Evolutionary conservation across 2,113 vertebrate genomes (phyloP).

Genomic region (Gymnocephalus cernua): DNA sequence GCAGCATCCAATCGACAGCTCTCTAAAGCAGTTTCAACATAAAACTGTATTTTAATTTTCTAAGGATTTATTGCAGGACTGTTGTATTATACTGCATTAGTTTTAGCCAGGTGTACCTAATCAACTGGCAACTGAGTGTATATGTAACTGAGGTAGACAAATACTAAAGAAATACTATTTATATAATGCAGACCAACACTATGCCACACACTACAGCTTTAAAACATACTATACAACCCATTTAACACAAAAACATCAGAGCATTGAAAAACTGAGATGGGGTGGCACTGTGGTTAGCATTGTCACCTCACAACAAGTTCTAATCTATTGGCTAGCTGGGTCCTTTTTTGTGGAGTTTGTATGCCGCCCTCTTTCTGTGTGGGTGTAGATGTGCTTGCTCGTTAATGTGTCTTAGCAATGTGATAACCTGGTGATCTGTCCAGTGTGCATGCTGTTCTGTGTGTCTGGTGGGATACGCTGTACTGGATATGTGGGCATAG

Average conservation of each 20-base stretch:
- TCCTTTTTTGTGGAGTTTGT: not conserved
- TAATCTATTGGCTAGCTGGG: not conserved
- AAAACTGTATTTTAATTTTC: not conserved
- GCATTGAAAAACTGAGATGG: not conserved
- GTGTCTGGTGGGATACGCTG: not conserved
- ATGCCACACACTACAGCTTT: not conserved
- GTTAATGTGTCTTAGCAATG: not conserved
- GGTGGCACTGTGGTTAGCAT: not conserved
- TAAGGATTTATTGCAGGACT: not conserved
- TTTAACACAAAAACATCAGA: constrained; percentile 2
- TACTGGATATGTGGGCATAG: not conserved
- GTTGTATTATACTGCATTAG: not conserved
- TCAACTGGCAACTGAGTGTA: not conserved
- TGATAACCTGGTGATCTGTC: not conserved
- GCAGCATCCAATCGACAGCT: not conserved
- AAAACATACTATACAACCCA: not conserved
- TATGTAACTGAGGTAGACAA: not conserved
- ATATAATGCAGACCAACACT: not conserved
- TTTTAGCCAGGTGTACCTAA: not conserved
- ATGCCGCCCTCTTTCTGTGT: not conserved
- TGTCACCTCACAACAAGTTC: not conserved
- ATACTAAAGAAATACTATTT: not conserved
- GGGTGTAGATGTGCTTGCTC: not conserved
- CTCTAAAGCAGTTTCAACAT: not conserved
- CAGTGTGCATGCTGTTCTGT: not conserved